phyloP scores from a whole-genome alignment of 2,888 invertebrate species.

The Tribolium freemani region DNA sequence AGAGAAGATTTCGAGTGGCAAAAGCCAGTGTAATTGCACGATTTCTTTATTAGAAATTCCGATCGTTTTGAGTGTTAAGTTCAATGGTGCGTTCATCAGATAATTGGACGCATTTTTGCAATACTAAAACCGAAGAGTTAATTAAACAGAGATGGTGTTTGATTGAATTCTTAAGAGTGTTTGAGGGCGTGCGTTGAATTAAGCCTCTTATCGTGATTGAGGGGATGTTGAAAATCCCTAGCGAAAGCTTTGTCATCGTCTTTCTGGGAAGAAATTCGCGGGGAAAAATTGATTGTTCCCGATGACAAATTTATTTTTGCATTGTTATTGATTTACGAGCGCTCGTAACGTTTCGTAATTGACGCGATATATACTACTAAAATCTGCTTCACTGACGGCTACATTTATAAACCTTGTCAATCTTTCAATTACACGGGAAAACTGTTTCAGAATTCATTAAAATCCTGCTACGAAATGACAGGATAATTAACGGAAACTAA shows the following conservation, averaged over 20 bases:
- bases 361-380: constrained; percentile 6
- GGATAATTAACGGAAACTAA: not conserved
- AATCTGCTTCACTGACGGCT: constrained; percentile 17
- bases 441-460: constrained; percentile 11
- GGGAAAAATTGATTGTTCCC: no score
- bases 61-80: constrained; percentile 28
- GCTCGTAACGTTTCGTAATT: constrained; percentile 10
- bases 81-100: constrained; percentile 30
- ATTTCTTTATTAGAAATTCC: constrained; percentile 22
- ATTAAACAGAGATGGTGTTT: constrained; percentile 18
- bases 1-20: constrained; percentile 6
- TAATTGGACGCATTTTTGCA: constrained; percentile 28
- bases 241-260: constrained; percentile 3
- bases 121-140: constrained; percentile 22
- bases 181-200: constrained; percentile 25
- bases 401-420: constrained; percentile 17
- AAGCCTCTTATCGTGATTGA: not conserved
- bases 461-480: not conserved
- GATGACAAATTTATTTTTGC: constrained; percentile 11
- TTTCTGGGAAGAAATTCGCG: not conserved
- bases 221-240: constrained; percentile 10
- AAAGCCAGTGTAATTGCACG: constrained; percentile 16
- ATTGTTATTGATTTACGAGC: constrained; percentile 13
- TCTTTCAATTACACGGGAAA: constrained; percentile 5
- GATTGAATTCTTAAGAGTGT: constrained; percentile 31